phyloP scores from a whole-genome alignment of 2,888 invertebrate genomes.

The Vannuccia rotundouncinata region DNA sequence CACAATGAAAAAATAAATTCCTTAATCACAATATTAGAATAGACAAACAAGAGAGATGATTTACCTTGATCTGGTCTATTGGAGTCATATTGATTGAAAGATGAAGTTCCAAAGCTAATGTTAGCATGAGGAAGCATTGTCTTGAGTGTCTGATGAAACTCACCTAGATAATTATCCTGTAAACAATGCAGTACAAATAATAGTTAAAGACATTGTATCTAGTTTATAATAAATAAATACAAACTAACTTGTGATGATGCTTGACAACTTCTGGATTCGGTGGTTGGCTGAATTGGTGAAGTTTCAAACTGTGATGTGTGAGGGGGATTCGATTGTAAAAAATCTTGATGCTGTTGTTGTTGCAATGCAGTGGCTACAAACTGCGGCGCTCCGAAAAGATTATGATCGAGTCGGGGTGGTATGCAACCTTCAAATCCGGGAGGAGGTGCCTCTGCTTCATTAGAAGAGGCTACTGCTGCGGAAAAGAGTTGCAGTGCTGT shows the following conservation, averaged over 20 bases:
- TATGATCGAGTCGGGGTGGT: not conserved
- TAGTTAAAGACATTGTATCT: too few species aligned
- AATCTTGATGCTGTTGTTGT: constrained; percentile 1
- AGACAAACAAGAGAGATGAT: not conserved
- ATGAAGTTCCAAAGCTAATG: not conserved
- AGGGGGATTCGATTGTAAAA: too few species aligned
- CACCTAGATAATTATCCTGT: not conserved
- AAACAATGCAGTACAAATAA: too few species aligned
- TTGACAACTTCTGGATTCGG: too few species aligned
- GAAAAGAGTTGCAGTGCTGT: not conserved
- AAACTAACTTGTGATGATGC: too few species aligned
- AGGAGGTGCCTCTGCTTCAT: not conserved
- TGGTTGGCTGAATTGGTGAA: too few species aligned
- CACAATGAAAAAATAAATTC: not conserved
- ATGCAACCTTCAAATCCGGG: not conserved
- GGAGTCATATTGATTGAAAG: not conserved
- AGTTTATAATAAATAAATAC: too few species aligned
- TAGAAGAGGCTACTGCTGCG: not conserved
- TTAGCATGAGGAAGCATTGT: constrained; percentile 12
- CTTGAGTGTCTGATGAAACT: not conserved
- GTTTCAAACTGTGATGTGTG: too few species aligned
- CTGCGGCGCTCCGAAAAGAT: not conserved
- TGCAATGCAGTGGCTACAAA: not conserved
- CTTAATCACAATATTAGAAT: not conserved
- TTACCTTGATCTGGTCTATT: not conserved